Percentiles rank a stretch among this genome's conserved stretches.
Conservation (phyloP, 2,888 invertebrate species). For the Notodonta ziczac region DNA sequence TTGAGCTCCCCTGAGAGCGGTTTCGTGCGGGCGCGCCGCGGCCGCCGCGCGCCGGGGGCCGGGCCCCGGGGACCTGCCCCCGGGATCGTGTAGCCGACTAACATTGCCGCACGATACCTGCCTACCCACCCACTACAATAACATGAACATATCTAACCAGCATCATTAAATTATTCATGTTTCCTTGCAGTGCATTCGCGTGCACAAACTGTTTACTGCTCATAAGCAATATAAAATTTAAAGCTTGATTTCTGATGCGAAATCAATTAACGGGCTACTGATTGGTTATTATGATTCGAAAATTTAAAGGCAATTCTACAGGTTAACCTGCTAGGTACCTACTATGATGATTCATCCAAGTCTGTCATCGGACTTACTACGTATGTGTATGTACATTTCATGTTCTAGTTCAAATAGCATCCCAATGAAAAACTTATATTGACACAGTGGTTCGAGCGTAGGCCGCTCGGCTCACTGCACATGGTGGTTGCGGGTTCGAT, state of each 20-base stretch:
- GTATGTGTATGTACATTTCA: no score
- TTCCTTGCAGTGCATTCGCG: constrained; percentile 47
- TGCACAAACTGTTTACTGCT: constrained; percentile 39
- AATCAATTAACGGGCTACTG: constrained; percentile 46
- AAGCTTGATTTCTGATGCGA: constrained; percentile 52
- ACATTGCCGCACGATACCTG: constrained; percentile 62
- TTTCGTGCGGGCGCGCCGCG: constrained; percentile 67
- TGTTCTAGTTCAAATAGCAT: no score
- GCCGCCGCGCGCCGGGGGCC: constrained; percentile 59
- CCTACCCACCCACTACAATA: constrained; percentile 57
- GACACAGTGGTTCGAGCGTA: no score
- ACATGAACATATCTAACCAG: constrained; percentile 55
- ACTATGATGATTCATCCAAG: no score
- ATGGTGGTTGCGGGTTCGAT: no score
- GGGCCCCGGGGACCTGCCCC: constrained; percentile 42
- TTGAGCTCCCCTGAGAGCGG: constrained; percentile 62
- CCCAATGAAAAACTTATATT: no score
- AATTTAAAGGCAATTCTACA: constrained; percentile 47
- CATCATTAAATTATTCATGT: constrained; percentile 58
- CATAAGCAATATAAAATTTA: constrained; percentile 44
- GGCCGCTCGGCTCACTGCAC: no score
- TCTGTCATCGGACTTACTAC: no score
- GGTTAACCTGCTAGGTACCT: constrained; percentile 23
- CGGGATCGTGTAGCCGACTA: constrained; percentile 47
- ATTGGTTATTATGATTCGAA: constrained; percentile 38